These are phyloP conservation scores for Mythimna pallens DNA, from an alignment of 2,888 invertebrate species.

Conservation along the genomic window DNA sequence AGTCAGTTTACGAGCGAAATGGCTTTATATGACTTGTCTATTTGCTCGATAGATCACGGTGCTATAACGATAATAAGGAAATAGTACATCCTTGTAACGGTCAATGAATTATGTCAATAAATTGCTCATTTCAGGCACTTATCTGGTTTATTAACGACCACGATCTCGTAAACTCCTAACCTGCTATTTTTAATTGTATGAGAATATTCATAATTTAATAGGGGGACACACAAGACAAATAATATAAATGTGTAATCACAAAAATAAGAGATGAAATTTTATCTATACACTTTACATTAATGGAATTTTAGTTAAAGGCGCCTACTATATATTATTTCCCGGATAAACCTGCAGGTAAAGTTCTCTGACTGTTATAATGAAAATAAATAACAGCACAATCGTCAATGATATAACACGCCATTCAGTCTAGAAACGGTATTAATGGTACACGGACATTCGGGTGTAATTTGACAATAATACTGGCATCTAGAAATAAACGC, in stretches of 20 bases:
- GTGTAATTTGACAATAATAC: conserved; percentile 18
- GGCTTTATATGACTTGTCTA: neutral
- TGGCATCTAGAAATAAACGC: conserved; percentile 32
- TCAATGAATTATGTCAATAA: conserved; percentile 30
- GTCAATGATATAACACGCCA: conserved; percentile 23
- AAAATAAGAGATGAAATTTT: neutral
- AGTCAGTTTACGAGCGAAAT: conserved; percentile 4
- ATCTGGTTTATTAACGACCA: conserved; percentile 12
- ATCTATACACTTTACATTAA: conserved; percentile 9
- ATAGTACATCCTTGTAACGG: conserved; percentile 1
- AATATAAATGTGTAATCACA: neutral
- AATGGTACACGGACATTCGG: conserved; percentile 23
- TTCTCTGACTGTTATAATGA: neutral
- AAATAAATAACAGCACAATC: conserved; percentile 23
- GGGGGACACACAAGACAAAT: no score
- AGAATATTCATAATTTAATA: neutral
- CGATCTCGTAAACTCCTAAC: conserved; percentile 21
- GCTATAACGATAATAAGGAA: conserved; percentile 22
- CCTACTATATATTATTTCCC: no score
- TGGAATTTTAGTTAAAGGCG: conserved; percentile 1
- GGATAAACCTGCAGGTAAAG: neutral
- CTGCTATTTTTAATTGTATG: neutral
- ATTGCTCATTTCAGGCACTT: conserved; percentile 27
- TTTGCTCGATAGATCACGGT: conserved; percentile 4
- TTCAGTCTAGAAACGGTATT: conserved; percentile 33